These are phyloP conservation scores for Apamea crenata DNA, from an alignment of 2,888 invertebrate genomes.

Conservation along the genomic window DNA sequence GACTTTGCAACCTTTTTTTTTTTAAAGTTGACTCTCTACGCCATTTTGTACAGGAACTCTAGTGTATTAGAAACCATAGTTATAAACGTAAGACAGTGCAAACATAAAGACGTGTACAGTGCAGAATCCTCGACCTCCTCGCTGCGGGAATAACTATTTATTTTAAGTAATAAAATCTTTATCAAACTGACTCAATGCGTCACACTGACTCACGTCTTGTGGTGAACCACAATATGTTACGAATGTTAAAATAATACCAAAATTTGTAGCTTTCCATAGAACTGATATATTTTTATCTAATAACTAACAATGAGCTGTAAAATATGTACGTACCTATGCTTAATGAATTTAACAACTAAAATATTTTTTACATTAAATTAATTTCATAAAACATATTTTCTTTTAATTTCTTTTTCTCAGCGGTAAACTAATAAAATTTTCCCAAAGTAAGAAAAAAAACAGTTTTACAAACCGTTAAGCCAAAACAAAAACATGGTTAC, in stretches of 20 bases:
- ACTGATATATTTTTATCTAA: constrained; percentile 8
- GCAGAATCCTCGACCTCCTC: constrained; percentile 73
- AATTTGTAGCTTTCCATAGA: constrained; percentile 3
- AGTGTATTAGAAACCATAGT: not conserved
- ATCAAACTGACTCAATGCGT: constrained; percentile 17
- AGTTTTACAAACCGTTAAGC: not conserved
- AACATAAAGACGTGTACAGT: constrained; percentile 76
- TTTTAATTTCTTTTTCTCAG: not conserved
- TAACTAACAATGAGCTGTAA: not conserved
- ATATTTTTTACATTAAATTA: no score
- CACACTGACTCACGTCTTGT: constrained; percentile 30
- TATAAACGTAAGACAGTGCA: constrained; percentile 81
- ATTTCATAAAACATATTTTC: not conserved
- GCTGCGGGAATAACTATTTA: constrained; percentile 70
- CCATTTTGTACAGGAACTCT: constrained; percentile 29
- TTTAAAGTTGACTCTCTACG: not conserved
- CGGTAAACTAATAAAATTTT: not conserved
- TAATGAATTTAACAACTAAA: not conserved
- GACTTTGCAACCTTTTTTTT: not conserved
- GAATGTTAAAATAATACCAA: constrained; percentile 3
- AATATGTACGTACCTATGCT: not conserved
- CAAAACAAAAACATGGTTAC: not conserved
- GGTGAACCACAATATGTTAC: constrained; percentile 21
- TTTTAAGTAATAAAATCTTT: not conserved
- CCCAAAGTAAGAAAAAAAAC: not conserved